Evolutionary conservation across 2,797 vertebrate genomes (phyloP), one percentile per base, ranked within the genome.

Genomic region (Agapornis canus): DNA sequence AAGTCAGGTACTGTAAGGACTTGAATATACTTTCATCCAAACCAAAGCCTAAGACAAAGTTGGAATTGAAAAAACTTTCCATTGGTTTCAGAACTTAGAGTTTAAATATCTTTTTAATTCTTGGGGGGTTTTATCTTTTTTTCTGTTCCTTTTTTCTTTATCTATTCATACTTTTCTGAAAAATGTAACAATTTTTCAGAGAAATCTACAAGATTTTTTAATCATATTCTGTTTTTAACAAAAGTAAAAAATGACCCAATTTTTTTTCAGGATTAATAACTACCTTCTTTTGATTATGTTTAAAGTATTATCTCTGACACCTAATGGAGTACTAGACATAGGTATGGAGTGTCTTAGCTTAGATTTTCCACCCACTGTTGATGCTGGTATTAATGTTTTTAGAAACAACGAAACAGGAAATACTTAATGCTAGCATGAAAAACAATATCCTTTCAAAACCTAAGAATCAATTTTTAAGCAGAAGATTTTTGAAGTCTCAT

Each of bases 241-340:
- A 79, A 93, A 88, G 85, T 86, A 56, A 85, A 94, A 43, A 90
- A 77, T 92, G 51, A 72, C 65, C 78, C 31, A 73, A 10, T 92
- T 95, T 47, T 70, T 84, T 92, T 91, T 57, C 52, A 82, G 71
- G 52, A 95, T 70, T 90, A 93, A 89, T 80, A 94, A 71, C 71
- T 89, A 63, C 77, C 31, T 77, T 29, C 18, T 86, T 92, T 73
- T 79, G 39, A 47, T 89, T 94, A 47, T 61, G 77, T 70, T 90
- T 82, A 16, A 78, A 86, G 29, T 66, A 61, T 70, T 86, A 75
- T 42, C 57, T 91, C 71, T 93, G 76, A n/a, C 63, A 77, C 45
- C 69, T 87, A 82, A 61, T 81, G 49, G 45, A 94, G 59, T 85
- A 54, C 39, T 73, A 82, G 79, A 70, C 14, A 13, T 6, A 40